These are phyloP conservation scores for Quadroppia sp. DNA, from an alignment of 2,888 invertebrate species.

Conservation along the genomic window DNA sequence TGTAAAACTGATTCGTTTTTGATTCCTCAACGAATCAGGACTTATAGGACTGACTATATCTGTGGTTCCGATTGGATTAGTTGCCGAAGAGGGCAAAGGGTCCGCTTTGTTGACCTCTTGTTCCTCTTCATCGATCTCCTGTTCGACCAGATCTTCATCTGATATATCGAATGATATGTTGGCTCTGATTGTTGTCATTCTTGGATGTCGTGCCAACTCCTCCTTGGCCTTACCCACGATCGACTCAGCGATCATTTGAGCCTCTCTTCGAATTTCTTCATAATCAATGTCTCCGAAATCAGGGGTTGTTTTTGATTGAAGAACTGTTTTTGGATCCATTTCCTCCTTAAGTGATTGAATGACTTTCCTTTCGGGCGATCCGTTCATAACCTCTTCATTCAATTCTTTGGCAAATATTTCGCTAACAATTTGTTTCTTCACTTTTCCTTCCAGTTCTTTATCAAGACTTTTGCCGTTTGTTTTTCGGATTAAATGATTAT, in stretches of 20 bases:
- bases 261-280: slow-evolving; percentile 39
- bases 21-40: background rate
- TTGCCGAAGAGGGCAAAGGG: background rate
- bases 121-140: slow-evolving; percentile 21
- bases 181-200: too few relatives aligned
- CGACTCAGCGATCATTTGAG: slow-evolving; percentile 32
- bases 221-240: slow-evolving; percentile 42
- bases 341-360: background rate
- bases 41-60: background rate
- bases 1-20: slow-evolving; percentile 33
- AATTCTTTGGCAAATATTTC: slow-evolving; percentile 49
- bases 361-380: slow-evolving; percentile 48
- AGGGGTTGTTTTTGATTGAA: background rate
- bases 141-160: slow-evolving; percentile 50
- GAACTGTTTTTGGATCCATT: slow-evolving; percentile 24
- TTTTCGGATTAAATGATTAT: background rate
- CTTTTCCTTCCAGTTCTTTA: slow-evolving; percentile 43
- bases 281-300: slow-evolving; percentile 27
- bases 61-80: background rate
- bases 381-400: slow-evolving; percentile 48
- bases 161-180: slow-evolving; percentile 49
- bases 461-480: slow-evolving; percentile 42
- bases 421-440: slow-evolving; percentile 48
- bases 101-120: background rate
- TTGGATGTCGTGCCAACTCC: slow-evolving; percentile 45